Conservation (phyloP, 1,140 invertebrate genomes). For the Cyclina sinensis region DNA sequence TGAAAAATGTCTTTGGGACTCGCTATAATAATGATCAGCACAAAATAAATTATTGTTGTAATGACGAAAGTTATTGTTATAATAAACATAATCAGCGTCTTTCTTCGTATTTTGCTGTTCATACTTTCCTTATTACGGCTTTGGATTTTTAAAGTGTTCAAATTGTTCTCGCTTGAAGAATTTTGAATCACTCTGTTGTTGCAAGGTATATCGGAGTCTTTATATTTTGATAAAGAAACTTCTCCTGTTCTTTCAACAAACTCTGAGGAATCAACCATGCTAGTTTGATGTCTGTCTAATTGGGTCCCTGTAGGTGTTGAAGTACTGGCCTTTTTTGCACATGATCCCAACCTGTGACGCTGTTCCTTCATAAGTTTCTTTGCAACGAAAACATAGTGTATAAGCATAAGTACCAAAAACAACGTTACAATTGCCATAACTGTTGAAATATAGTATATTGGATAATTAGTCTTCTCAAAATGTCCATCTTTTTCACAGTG, state of each 20-base stretch:
- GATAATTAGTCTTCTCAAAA: neutral
- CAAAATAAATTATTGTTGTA: slow-evolving; percentile 40
- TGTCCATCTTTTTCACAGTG: slow-evolving; percentile 49
- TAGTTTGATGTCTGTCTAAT: neutral
- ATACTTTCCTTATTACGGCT: too few relatives aligned
- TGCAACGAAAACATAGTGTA: slow-evolving; percentile 36
- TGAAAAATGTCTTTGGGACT: neutral
- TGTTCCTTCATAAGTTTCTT: neutral
- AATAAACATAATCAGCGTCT: slow-evolving; percentile 55
- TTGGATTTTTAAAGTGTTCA: too few relatives aligned
- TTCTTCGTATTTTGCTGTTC: neutral
- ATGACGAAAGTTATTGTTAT: slow-evolving; percentile 26
- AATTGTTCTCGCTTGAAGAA: too few relatives aligned
- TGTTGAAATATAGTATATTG: neutral
- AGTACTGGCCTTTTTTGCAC: neutral
- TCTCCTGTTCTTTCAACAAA: too few relatives aligned
- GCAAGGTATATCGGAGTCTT: too few relatives aligned
- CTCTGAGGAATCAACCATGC: too few relatives aligned
- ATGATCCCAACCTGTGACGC: neutral
- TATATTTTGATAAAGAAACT: too few relatives aligned
- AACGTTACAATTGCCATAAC: neutral
- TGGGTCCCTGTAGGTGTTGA: too few relatives aligned
- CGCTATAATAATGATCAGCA: slow-evolving; percentile 17
- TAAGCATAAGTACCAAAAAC: neutral
- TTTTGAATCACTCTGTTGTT: too few relatives aligned